phyloP scores from a whole-genome alignment of 2,113 vertebrate genomes.

The Urocynchramus pylzowi region DNA sequence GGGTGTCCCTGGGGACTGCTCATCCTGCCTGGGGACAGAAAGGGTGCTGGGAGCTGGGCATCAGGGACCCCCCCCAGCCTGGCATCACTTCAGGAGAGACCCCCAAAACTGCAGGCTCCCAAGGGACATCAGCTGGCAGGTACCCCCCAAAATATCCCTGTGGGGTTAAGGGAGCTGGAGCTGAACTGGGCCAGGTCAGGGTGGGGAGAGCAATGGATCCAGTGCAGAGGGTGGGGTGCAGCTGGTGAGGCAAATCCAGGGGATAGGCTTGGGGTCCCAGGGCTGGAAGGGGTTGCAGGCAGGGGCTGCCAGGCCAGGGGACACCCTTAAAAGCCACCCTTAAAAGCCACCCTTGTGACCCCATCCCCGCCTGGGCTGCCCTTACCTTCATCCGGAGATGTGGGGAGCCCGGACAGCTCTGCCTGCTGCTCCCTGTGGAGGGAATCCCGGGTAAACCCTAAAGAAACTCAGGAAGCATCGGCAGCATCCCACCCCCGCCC shows the following conservation, averaged over 20 bases:
- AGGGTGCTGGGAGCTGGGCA: neutral
- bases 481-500: neutral
- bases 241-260: neutral
- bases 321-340: no score
- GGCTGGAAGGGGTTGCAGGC: neutral
- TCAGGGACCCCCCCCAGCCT: neutral
- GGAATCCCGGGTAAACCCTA: neutral
- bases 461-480: neutral
- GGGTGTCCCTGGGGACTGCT: neutral
- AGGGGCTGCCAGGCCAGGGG: neutral
- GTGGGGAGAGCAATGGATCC: neutral
- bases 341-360: neutral
- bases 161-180: neutral
- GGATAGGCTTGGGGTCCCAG: neutral
- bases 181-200: neutral
- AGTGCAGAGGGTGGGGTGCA: neutral
- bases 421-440: conserved; percentile 4
- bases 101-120: neutral
- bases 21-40: conserved; percentile 5
- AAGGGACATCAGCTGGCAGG: fast-evolving
- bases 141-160: neutral
- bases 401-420: neutral
- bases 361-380: neutral
- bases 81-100: neutral
- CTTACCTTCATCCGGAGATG: neutral